These are phyloP conservation scores for Tineola bisselliella DNA, from an alignment of 2,888 invertebrate species.

Conservation along the genomic window DNA sequence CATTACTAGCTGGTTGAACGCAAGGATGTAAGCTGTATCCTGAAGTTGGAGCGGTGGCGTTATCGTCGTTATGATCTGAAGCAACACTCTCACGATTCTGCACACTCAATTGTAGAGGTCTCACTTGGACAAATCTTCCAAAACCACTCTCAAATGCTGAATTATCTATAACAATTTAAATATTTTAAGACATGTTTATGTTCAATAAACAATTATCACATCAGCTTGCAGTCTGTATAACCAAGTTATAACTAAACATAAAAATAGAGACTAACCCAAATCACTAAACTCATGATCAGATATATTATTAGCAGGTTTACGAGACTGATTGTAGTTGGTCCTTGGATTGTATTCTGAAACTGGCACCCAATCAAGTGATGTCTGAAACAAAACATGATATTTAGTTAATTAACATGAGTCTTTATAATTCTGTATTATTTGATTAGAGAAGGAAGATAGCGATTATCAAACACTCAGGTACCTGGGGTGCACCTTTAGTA, in stretches of 20 bases:
- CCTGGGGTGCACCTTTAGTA: no score
- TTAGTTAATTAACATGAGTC: no score
- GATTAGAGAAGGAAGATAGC: no score
- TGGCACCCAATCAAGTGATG: conserved; percentile 63
- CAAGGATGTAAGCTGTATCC: conserved; percentile 54
- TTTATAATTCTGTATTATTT: no score
- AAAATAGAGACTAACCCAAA: conserved; percentile 41
- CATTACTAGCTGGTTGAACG: conserved; percentile 60
- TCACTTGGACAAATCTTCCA: conserved; percentile 61
- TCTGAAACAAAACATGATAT: conserved; percentile 31
- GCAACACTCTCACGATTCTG: conserved; percentile 51
- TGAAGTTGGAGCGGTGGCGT: conserved; percentile 37
- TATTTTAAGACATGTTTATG: no score
- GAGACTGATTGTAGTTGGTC: conserved; percentile 54
- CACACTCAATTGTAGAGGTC: conserved; percentile 54
- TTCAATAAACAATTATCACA: no score
- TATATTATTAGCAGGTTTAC: conserved; percentile 57
- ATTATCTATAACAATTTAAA: conserved; percentile 40
- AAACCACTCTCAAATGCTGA: conserved; percentile 59
- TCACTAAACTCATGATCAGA: conserved; percentile 60
- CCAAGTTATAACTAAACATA: no score
- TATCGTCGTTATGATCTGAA: conserved; percentile 49
- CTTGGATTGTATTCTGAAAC: conserved; percentile 62
- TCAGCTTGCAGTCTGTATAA: background rate
- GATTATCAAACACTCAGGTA: no score